Base-by-base conservation (phyloP, 2,888 invertebrate genomes). In the Scaptomyza reducta region DNA sequence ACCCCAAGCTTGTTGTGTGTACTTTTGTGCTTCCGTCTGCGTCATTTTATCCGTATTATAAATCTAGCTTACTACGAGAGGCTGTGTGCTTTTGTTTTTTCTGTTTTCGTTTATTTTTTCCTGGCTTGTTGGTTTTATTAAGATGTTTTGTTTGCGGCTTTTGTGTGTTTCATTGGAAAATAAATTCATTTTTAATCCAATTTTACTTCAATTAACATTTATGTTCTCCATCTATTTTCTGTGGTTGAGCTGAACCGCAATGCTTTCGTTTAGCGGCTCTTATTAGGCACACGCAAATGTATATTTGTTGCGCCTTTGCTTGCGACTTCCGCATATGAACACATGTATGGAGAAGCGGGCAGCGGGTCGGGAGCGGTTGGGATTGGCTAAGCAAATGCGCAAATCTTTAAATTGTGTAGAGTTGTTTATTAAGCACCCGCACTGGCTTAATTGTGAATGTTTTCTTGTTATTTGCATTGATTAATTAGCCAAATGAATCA, bases 401-500 rank as follows among this genome's bases (percentile, higher is more conserved):
- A 84, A 70, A 78, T 84, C 81, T 67, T 22, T 62, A 84, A 84
- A 80, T 81, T 84, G 55, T 71, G 61, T 51, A 42, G 45, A 27
- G 1, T 10, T 50, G 59, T 9, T 29, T 22, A 40, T 44, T 56
- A 54, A 60, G 66, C 83, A 83, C 81, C 84, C 85, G 78, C 85
- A 72, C 66, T 72, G 53, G 63, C 6, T 27, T 6, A 13, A 22
- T 45, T 35, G 51, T 70, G 59, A 49, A 73, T 56, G 64, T 72
- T 42, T 25, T 46, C 18, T 42, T 42, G 27, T 46, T 6, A 40
- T 54, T 74, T 62, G 67, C 71, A 63, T 65, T 62, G 62, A 74
- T 87, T 87, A 84, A 87, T 84, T 67, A 63, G 50, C 65, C 61
- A 70, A 87, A 61, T 84, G 58, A 80, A 72, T 62, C 59, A 56